A percentile compares a stretch with the other conserved stretches of the same genome.
These are phyloP conservation scores for Pocillopora meandrina DNA, from an alignment of 92 coral and sea anemone genomes.

Conservation along the genomic window DNA sequence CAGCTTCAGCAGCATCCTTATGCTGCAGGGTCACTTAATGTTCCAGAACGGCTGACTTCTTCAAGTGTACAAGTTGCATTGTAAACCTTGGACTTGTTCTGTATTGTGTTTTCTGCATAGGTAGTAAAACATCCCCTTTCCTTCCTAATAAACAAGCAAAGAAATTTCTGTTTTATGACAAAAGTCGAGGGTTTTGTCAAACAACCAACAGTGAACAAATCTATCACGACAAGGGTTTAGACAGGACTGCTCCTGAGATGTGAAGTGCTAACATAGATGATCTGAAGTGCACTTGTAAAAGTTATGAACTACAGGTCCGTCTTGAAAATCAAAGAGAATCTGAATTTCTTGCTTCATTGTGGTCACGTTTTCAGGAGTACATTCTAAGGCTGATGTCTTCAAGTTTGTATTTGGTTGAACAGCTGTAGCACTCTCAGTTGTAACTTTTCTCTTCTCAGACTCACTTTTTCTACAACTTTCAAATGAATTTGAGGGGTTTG, in stretches of 20 bases:
- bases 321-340: conserved; percentile 41
- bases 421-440: conserved; percentile 7
- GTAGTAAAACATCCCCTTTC: conserved; percentile 41
- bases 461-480: conserved; percentile 19
- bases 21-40: conserved; percentile 43
- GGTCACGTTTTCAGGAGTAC: conserved; percentile 21
- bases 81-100: conserved; percentile 46
- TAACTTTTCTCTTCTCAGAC: conserved; percentile 29
- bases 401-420: conserved; percentile 19
- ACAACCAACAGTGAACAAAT: conserved; percentile 49
- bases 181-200: conserved; percentile 32
- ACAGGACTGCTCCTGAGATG: conserved; percentile 43
- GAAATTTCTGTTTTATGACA: conserved; percentile 36
- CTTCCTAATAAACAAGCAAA: conserved; percentile 55
- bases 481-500: conserved; percentile 29
- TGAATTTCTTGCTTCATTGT: conserved; percentile 37
- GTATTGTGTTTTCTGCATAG: conserved; percentile 48
- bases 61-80: conserved; percentile 40
- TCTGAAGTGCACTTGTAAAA: conserved; percentile 44
- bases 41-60: conserved; percentile 37
- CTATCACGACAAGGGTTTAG: conserved; percentile 43
- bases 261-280: conserved; percentile 48
- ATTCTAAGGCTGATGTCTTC: neutral
- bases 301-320: conserved; percentile 38
- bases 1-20: conserved; percentile 50